Evolutionary conservation across 1,140 invertebrate genomes (phyloP).

Genomic region (Drosophila cardini): DNA sequence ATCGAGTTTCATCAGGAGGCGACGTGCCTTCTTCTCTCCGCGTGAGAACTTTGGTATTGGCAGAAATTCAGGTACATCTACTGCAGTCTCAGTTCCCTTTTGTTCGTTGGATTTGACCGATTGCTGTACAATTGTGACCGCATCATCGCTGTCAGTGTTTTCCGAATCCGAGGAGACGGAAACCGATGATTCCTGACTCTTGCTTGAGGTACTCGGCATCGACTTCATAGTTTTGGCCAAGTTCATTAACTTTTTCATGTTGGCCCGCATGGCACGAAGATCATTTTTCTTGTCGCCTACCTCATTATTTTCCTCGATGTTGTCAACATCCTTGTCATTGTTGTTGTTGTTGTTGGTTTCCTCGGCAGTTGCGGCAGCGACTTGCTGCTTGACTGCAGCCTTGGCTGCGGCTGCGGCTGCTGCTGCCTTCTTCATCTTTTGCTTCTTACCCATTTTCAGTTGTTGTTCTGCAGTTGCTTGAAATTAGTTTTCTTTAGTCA

Average conservation of each 20-base stretch:
- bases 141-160: conserved; percentile 41
- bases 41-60: conserved; percentile 40
- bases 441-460: conserved; percentile 58
- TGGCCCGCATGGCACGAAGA: not conserved
- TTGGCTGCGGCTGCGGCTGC: conserved; percentile 12
- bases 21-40: conserved; percentile 69
- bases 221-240: conserved; percentile 26
- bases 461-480: not conserved
- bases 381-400: not conserved
- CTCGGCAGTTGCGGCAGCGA: not conserved
- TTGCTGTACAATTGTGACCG: conserved; percentile 8
- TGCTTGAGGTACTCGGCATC: not conserved
- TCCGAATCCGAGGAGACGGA: not conserved
- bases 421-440: conserved; percentile 51
- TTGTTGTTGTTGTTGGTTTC: not conserved
- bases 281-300: not conserved
- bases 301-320: too few species aligned
- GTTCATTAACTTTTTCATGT: conserved; percentile 29
- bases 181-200: conserved; percentile 1
- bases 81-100: not conserved
- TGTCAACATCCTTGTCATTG: not conserved
- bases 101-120: not conserved
- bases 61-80: not conserved
- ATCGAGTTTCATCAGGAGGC: conserved; percentile 60
- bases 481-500: conserved; percentile 7